These are phyloP conservation scores for Alligator mississippiensis DNA, from an alignment of 2,113 vertebrate genomes.

Conservation along the genomic window DNA sequence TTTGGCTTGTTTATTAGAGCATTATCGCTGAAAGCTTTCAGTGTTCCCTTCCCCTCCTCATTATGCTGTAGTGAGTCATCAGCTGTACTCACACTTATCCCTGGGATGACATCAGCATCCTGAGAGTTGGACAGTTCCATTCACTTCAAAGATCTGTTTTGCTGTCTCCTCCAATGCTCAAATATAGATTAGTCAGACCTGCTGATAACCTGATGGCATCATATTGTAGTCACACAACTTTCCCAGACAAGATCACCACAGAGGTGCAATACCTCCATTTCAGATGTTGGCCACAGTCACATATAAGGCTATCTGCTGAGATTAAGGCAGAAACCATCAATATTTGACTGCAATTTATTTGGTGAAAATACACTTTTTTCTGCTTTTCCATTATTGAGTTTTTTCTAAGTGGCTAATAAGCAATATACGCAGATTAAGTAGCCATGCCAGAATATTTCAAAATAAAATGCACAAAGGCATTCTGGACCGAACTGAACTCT, in stretches of 20 bases:
- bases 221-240: neutral
- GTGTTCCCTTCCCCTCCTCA: neutral
- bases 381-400: too few species aligned
- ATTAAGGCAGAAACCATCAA: accelerated
- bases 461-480: neutral
- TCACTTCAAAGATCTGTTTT: conserved; percentile 22
- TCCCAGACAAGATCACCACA: neutral
- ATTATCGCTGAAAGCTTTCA: conserved; percentile 7
- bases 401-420: too few species aligned
- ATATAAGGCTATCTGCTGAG: neutral
- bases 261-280: neutral
- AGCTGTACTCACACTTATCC: conserved; percentile 24
- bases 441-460: neutral
- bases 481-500: neutral
- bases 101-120: conserved; percentile 25
- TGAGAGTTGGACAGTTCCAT: conserved; percentile 43
- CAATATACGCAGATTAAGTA: neutral
- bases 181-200: neutral
- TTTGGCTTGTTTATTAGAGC: conserved; percentile 15
- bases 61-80: neutral
- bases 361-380: neutral
- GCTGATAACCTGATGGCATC: neutral
- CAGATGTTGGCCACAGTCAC: neutral
- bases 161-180: neutral
- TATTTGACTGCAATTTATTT: neutral